Conservation (phyloP, 2,888 invertebrate genomes). For the Gonocerus acuteangulatus region DNA sequence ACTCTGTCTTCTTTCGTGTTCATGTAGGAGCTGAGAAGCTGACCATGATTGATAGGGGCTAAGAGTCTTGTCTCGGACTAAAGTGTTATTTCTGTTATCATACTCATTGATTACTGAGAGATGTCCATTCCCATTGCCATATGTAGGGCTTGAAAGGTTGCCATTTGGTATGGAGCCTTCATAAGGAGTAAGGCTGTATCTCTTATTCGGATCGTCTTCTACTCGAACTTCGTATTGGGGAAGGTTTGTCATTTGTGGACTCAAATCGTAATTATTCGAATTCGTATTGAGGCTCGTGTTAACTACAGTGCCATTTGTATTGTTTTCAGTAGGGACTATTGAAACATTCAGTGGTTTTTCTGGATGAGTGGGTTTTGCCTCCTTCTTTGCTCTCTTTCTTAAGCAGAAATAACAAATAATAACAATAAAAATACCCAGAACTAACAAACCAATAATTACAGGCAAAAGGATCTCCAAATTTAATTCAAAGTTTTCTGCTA, state of each 20-base stretch:
- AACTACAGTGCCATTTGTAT: conserved; percentile 9
- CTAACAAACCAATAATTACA: conserved; percentile 46
- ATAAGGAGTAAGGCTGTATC: conserved; percentile 45
- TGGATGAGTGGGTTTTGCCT: conserved; percentile 35
- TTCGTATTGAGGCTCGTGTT: conserved; percentile 29
- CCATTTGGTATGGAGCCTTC: conserved; percentile 32
- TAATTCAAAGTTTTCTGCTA: conserved; percentile 44
- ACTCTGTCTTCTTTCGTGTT: conserved; percentile 52
- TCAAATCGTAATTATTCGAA: conserved; percentile 32
- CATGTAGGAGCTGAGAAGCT: conserved; percentile 52
- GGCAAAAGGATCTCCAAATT: conserved; percentile 48
- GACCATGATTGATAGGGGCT: conserved; percentile 55
- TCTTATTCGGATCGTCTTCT: conserved; percentile 48
- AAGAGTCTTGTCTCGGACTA: conserved; percentile 45
- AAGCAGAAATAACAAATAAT: conserved; percentile 49
- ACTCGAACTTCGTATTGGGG: conserved; percentile 41
- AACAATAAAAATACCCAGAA: conserved; percentile 43
- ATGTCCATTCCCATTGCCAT: conserved; percentile 36
- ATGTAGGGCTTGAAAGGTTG: conserved; percentile 31
- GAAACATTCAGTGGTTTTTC: conserved; percentile 43
- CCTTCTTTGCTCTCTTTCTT: conserved; percentile 42
- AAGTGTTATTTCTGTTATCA: conserved; percentile 39
- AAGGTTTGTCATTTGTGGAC: conserved; percentile 34
- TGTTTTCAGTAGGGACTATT: conserved; percentile 44
- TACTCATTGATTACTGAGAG: conserved; percentile 38